Evolutionary conservation across 2,797 vertebrate species (phyloP).

Genomic region (Picus viridis): DNA sequence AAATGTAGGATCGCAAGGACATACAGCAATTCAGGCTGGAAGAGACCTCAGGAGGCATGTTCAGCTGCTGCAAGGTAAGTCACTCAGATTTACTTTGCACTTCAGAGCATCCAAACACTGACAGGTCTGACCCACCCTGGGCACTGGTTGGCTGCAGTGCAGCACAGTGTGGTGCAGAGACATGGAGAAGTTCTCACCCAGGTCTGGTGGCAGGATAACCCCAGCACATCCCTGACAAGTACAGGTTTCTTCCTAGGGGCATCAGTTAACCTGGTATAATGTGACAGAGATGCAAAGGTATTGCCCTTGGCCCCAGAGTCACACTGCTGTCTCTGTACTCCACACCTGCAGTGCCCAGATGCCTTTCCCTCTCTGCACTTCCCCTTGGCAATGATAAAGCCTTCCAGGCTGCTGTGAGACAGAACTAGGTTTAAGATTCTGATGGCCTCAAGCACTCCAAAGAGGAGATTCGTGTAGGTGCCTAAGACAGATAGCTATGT

Average conservation of each 20-base stretch:
- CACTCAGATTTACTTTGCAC: background rate
- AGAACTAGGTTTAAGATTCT: conserved; percentile 17
- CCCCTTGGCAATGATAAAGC: background rate
- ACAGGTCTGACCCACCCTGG: background rate
- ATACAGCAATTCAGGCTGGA: background rate
- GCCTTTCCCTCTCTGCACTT: background rate
- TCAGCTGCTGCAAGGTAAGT: background rate
- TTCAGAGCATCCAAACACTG: background rate
- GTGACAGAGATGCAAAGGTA: background rate
- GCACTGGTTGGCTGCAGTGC: background rate
- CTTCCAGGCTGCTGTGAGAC: background rate
- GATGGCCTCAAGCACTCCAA: background rate
- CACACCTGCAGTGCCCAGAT: background rate
- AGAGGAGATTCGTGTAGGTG: background rate
- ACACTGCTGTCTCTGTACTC: background rate
- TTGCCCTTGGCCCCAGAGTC: background rate
- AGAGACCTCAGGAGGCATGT: background rate
- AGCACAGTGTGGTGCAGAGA: background rate
- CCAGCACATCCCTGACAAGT: background rate
- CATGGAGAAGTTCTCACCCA: background rate
- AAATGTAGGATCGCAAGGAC: background rate
- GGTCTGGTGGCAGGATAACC: background rate
- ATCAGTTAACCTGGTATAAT: background rate
- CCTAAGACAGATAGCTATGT: conserved; percentile 33
- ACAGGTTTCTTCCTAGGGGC: background rate